Evolutionary conservation across 2,113 vertebrate genomes (phyloP).

Genomic region (Nibea coibor): DNA sequence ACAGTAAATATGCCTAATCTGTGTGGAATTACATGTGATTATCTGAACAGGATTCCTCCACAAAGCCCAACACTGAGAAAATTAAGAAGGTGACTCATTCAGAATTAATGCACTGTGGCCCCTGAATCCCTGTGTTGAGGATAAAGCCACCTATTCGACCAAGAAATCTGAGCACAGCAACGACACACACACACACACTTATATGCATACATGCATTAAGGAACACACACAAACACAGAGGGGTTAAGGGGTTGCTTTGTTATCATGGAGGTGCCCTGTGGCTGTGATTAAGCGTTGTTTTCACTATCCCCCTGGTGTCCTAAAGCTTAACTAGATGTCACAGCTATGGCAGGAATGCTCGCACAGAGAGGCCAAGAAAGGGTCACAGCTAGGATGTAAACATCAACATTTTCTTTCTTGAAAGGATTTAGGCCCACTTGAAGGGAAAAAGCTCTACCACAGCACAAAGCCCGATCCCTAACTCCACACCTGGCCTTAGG

Average conservation of each 20-base stretch:
- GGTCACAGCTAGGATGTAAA: constrained; percentile 85
- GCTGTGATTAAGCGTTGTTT: constrained; percentile 84
- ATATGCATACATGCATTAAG: constrained; percentile 50
- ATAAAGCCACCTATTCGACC: constrained; percentile 20
- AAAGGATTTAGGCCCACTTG: constrained; percentile 82
- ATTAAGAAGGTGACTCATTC: constrained; percentile 58
- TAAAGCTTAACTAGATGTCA: constrained; percentile 84
- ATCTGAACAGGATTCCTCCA: constrained; percentile 23
- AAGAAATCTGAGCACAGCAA: constrained; percentile 12
- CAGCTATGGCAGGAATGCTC: constrained; percentile 85
- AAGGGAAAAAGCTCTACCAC: constrained; percentile 68
- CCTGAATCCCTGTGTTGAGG: constrained; percentile 48
- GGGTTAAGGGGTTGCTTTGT: constrained; percentile 80
- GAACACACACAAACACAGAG: constrained; percentile 65
- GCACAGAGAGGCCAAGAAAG: constrained; percentile 79
- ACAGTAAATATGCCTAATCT: constrained; percentile 44
- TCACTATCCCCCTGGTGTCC: constrained; percentile 79
- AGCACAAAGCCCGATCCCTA: constrained; percentile 77
- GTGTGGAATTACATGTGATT: constrained; percentile 38
- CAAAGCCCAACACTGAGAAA: constrained; percentile 26
- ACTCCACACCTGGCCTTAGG: constrained; percentile 76
- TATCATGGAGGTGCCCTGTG: constrained; percentile 78
- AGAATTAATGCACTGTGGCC: constrained; percentile 52
- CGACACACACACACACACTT: constrained; percentile 10
- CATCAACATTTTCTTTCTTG: constrained; percentile 86